Conservation (phyloP, 64 coral and sea anemone species). For the Montipora sp. region DNA sequence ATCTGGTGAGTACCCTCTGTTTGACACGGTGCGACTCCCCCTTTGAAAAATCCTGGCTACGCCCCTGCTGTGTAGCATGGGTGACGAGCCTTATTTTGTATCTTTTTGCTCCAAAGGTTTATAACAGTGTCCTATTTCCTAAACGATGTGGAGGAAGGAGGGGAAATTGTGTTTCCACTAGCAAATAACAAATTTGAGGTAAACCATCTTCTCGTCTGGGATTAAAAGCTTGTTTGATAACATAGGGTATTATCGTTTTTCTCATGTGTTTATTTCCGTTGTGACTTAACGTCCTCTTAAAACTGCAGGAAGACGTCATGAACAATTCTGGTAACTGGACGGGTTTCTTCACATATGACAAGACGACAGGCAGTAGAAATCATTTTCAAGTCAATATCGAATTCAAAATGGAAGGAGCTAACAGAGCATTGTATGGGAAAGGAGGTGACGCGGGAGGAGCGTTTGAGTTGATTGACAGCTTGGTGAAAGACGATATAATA, state of each 20-base stretch:
- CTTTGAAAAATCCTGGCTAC: too few relatives aligned
- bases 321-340: constrained; percentile 86
- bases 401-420: constrained; percentile 81
- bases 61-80: too few relatives aligned
- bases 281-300: neutral
- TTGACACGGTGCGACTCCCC: too few relatives aligned
- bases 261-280: too few relatives aligned
- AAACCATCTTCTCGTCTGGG: neutral
- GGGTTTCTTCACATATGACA: constrained; percentile 83
- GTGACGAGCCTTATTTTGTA: neutral
- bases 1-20: too few relatives aligned
- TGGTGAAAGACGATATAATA: constrained; percentile 65
- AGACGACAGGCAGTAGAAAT: constrained; percentile 82
- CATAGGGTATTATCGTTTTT: too few relatives aligned
- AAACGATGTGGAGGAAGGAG: constrained; percentile 82
- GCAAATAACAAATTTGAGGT: constrained; percentile 93
- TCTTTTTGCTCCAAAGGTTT: constrained; percentile 44
- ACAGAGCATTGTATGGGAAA: constrained; percentile 71
- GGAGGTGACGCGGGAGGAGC: constrained; percentile 72
- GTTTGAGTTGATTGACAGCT: constrained; percentile 76
- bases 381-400: constrained; percentile 76
- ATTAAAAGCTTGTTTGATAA: too few relatives aligned
- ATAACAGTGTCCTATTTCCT: constrained; percentile 82
- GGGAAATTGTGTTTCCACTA: constrained; percentile 81
- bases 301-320: constrained; percentile 72